Evolutionary conservation across 92 coral and sea anemone genomes (phyloP).

Genomic region (Siderastrea siderea): DNA sequence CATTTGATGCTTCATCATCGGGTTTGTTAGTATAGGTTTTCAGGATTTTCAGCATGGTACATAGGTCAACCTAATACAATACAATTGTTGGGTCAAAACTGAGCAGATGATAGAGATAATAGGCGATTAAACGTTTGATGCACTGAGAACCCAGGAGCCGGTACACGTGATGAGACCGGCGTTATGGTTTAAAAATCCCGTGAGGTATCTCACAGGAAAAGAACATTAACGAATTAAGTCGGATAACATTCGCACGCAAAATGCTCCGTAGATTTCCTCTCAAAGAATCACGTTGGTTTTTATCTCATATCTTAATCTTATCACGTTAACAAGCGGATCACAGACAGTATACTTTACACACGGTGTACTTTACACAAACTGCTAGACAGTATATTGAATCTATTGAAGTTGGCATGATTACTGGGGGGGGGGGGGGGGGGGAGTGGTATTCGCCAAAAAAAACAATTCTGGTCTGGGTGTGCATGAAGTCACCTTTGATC

Average conservation of each 20-base stretch:
- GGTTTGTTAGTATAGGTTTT: background rate
- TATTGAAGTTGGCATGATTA: background rate
- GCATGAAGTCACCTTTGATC: too few species aligned
- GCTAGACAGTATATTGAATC: background rate
- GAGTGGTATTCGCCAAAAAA: background rate
- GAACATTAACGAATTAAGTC: constrained; percentile 25
- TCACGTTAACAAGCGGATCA: constrained; percentile 20
- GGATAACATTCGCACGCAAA: constrained; percentile 5
- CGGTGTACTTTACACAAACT: constrained; percentile 8
- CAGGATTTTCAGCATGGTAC: background rate
- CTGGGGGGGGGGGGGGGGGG: too few species aligned
- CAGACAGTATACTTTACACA: background rate
- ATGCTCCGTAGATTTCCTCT: constrained; percentile 27
- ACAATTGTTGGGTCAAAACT: background rate
- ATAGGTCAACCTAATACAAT: background rate
- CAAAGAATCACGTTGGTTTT: constrained; percentile 16
- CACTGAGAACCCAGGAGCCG: background rate
- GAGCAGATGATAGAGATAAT: background rate
- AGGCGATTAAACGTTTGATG: too few species aligned
- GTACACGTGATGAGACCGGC: too few species aligned
- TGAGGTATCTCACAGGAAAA: background rate
- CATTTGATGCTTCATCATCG: background rate
- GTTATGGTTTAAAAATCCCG: background rate
- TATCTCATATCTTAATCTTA: constrained; percentile 22
- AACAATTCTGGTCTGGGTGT: background rate